Base-by-base conservation (phyloP, 1,140 invertebrate species). In the Chymomyza costata region DNA sequence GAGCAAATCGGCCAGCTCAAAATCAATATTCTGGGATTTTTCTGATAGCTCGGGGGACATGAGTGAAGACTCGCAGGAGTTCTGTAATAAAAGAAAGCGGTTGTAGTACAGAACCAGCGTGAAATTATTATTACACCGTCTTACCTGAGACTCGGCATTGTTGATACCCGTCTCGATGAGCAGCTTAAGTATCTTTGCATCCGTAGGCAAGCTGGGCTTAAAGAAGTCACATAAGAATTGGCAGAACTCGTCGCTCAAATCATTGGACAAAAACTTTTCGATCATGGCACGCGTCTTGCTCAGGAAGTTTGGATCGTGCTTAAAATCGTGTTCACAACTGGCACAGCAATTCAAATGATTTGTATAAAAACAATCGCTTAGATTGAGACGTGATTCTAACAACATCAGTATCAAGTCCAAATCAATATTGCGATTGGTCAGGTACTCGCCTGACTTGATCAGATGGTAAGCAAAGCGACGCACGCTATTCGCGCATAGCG, bases 131-230 rank as follows among this genome's bases (percentile, higher is more conserved):
- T 18, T 19, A n/a, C n/a, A 14, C 10, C 7, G 17, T 18, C 17
- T 16, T 35, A 66, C 48, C 48, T 66, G 59, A 3, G 55, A 54
- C 3, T 86, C 84, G 3, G 84, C 84, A 55, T 86, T 86, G 15
- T 86, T 86, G 10, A 86, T 85, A 19, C 92, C 92, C 2, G 91
- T 89, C 50, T 92, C 91, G 28, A 92, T 87, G 2, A 93, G 84
- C 39, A 93, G 67, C 62, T 88, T 90, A 15, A 92, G 65, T 17
- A 91, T 87, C 69, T 89, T 91, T 10, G 87, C 87, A 61, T 92
- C 91, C 34, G 87, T 89, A 0, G 89, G 88, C 46, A 88, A 54
- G 46, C 87, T 87, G 6, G 87, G 87, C 38, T 88, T 88, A 40
- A 88, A 88, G 71, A 86, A 86, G 32, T 86, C 84, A 46, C 81